Evolutionary conservation across 1,140 invertebrate species (phyloP).

Genomic region (Acromyrmex echinatior): DNA sequence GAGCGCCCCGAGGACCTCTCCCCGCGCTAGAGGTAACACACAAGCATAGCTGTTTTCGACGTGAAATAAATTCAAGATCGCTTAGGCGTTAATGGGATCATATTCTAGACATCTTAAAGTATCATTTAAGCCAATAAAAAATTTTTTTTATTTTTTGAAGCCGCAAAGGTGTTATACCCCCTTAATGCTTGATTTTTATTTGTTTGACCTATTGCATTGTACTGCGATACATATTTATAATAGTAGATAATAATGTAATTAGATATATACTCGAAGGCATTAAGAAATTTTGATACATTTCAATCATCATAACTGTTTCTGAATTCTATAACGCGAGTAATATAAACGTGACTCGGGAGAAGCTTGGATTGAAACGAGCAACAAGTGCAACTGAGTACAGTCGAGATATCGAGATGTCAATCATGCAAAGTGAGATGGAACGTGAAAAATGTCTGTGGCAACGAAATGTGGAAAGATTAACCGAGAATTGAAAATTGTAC

Average conservation of each 20-base stretch:
- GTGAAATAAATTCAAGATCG: no score
- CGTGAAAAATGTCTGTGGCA: constrained; percentile 37
- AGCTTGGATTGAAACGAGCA: constrained; percentile 32
- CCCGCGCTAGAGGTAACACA: no score
- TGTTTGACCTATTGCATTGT: background rate
- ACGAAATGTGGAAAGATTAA: constrained; percentile 45
- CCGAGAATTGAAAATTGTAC: constrained; percentile 29
- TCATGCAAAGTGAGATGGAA: constrained; percentile 42
- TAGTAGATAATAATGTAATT: constrained; percentile 2
- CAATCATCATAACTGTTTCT: constrained; percentile 7
- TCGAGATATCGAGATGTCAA: constrained; percentile 53
- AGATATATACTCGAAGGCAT: background rate
- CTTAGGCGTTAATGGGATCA: no score
- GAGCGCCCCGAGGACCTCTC: no score
- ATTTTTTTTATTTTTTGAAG: no score
- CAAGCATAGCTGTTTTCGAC: no score
- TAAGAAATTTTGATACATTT: constrained; percentile 1
- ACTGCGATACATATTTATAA: background rate
- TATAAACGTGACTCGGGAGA: constrained; percentile 11
- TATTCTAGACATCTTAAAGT: no score
- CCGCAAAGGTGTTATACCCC: no score
- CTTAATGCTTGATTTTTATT: background rate
- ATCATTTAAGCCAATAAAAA: no score
- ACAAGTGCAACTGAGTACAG: constrained; percentile 45
- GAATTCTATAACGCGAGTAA: background rate